phyloP scores from a whole-genome alignment of 2,888 invertebrate species.

The Rosalia funebris region DNA sequence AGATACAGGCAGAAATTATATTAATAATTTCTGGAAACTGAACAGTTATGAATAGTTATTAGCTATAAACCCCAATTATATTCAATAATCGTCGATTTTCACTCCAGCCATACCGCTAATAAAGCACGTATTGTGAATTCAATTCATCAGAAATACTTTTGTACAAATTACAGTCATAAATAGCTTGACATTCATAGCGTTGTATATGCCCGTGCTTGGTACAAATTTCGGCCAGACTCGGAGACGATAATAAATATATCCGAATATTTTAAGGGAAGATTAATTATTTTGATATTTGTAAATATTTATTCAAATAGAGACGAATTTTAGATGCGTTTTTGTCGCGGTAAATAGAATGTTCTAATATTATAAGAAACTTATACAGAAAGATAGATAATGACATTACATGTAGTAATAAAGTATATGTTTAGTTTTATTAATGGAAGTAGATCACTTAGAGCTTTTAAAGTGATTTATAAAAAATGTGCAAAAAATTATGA shows the following conservation, averaged over 20 bases:
- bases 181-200: constrained; percentile 31
- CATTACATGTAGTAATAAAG: no score
- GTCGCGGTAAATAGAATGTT: no score
- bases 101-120: constrained; percentile 43
- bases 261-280: constrained; percentile 12
- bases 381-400: no score
- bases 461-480: no score
- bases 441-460: no score
- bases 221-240: constrained; percentile 26
- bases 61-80: constrained; percentile 39
- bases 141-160: constrained; percentile 50
- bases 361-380: no score
- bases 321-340: no score
- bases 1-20: constrained; percentile 32
- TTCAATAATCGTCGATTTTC: constrained; percentile 47
- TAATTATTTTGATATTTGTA: constrained; percentile 14
- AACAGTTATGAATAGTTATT: constrained; percentile 39
- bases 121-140: constrained; percentile 44
- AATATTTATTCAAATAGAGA: constrained; percentile 6
- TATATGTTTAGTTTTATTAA: no score
- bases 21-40: constrained; percentile 35
- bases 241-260: constrained; percentile 17
- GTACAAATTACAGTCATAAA: constrained; percentile 49
- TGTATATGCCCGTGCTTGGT: constrained; percentile 37
- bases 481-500: no score